Evolutionary conservation across 2,888 invertebrate species (phyloP).

Genomic region (Orgyia antiqua): DNA sequence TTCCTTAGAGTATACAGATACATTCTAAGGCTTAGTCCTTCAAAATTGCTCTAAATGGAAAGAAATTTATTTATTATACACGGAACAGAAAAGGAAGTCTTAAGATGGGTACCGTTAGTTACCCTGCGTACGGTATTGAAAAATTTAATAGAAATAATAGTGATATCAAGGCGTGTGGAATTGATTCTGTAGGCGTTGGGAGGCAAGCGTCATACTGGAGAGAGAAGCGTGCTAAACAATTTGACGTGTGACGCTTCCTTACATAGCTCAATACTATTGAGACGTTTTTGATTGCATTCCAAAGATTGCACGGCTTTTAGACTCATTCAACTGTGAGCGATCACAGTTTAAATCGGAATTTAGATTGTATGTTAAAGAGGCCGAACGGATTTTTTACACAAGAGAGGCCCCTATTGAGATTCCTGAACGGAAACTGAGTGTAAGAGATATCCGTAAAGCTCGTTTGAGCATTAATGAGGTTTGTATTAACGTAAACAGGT

Average conservation of each 20-base stretch:
- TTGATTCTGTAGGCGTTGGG: constrained; percentile 25
- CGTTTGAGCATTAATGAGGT: constrained; percentile 16
- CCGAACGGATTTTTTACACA: constrained; percentile 23
- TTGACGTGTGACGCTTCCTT: constrained; percentile 31
- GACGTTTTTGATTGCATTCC: constrained; percentile 43
- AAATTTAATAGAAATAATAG: constrained; percentile 11
- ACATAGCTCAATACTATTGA: constrained; percentile 24
- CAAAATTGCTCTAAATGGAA: no score
- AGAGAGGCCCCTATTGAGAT: constrained; percentile 22
- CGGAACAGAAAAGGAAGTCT: no score
- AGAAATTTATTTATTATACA: no score
- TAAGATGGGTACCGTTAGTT: no score
- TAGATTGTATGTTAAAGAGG: constrained; percentile 33
- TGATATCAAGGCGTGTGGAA: constrained; percentile 10
- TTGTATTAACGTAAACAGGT: not conserved
- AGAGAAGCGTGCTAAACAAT: constrained; percentile 31
- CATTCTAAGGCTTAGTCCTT: no score
- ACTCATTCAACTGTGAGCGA: constrained; percentile 28
- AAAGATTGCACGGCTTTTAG: constrained; percentile 27
- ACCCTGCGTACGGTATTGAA: no score
- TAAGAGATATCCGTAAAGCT: constrained; percentile 6
- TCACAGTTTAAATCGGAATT: constrained; percentile 35
- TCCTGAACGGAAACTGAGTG: constrained; percentile 12
- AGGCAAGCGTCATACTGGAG: constrained; percentile 16
- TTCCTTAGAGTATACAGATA: no score